phyloP scores from a whole-genome alignment of 1,140 invertebrate genomes.

The Pseudoatta argentina region DNA sequence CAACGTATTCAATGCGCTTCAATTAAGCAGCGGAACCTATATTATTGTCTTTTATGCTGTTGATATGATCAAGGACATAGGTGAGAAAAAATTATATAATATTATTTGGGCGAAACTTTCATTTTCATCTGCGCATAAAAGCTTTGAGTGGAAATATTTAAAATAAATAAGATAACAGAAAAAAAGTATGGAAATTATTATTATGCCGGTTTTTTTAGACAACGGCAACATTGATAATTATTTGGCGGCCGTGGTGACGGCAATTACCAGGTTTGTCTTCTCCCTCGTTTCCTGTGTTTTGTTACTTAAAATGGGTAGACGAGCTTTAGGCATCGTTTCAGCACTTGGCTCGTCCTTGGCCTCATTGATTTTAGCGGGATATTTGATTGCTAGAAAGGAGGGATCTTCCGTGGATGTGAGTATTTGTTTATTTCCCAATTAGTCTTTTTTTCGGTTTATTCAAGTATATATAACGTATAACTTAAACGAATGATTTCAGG shows the following conservation, averaged over 20 bases:
- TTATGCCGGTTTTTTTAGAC: conserved; percentile 61
- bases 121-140: neutral
- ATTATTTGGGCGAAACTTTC: neutral
- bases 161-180: neutral
- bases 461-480: neutral
- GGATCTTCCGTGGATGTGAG: conserved; percentile 82
- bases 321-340: conserved; percentile 88
- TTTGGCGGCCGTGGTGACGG: conserved; percentile 89
- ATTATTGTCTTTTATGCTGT: conserved; percentile 92
- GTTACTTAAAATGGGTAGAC: conserved; percentile 88
- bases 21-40: conserved; percentile 91
- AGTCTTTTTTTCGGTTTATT: conserved; percentile 5
- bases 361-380: conserved; percentile 87
- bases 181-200: conserved; percentile 21
- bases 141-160: neutral
- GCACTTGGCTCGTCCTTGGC: conserved; percentile 89
- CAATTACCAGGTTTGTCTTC: conserved; percentile 88
- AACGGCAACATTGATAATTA: conserved; percentile 82
- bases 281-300: conserved; percentile 89
- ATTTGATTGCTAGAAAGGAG: conserved; percentile 85
- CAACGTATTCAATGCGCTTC: conserved; percentile 90
- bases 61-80: conserved; percentile 88
- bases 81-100: conserved; percentile 68
- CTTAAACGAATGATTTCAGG: conserved; percentile 70
- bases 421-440: neutral